A percentile compares a stretch with the other conserved stretches of the same genome.
Conservation (phyloP, 2,797 vertebrate genomes). For the Sebastes dallii region DNA sequence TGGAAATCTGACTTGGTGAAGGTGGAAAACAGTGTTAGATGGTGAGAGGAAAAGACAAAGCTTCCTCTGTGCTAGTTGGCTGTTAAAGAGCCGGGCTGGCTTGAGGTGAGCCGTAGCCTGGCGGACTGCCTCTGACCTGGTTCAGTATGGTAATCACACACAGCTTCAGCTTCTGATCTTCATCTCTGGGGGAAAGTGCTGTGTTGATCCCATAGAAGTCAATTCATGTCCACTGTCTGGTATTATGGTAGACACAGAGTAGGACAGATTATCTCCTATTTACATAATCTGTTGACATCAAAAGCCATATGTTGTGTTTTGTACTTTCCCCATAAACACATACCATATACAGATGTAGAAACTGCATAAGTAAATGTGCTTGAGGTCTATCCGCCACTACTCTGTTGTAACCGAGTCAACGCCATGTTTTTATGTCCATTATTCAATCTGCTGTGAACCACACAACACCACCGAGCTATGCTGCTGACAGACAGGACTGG, state of each 20-base stretch:
- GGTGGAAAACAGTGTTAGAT: conserved; percentile 35
- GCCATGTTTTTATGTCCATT: background rate
- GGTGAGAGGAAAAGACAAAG: conserved; percentile 54
- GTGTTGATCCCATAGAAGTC: conserved; percentile 18
- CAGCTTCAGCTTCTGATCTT: conserved; percentile 35
- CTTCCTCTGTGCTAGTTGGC: conserved; percentile 50
- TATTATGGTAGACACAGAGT: background rate
- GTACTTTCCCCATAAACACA: background rate
- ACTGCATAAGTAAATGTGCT: background rate
- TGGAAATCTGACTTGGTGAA: conserved; percentile 41
- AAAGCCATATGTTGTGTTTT: conserved; percentile 32
- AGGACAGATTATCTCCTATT: conserved; percentile 30
- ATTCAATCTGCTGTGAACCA: conserved; percentile 4
- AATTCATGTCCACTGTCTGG: background rate
- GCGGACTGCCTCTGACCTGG: conserved; percentile 40
- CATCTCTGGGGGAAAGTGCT: conserved; percentile 9
- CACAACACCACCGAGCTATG: background rate
- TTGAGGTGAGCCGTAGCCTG: conserved; percentile 43
- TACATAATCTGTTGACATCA: conserved; percentile 47
- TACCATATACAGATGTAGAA: background rate
- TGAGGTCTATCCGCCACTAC: background rate
- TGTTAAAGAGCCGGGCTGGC: conserved; percentile 22
- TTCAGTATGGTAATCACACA: conserved; percentile 49
- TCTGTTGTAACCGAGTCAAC: background rate
- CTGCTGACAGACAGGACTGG: conserved; percentile 18